phyloP scores from a whole-genome alignment of 2,888 invertebrate species.

The Malachius bipustulatus region DNA sequence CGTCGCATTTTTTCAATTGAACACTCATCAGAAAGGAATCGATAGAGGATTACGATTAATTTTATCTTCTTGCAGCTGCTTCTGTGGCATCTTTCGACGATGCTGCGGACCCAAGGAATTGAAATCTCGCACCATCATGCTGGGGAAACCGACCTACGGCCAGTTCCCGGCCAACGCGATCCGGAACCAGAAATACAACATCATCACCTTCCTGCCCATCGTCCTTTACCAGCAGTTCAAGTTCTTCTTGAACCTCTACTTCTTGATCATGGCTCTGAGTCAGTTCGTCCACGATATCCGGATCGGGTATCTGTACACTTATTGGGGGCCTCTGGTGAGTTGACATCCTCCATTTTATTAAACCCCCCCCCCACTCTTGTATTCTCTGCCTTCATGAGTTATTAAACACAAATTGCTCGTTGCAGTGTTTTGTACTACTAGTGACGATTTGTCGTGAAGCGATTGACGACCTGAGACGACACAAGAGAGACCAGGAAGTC shows the following conservation, averaged over 20 bases:
- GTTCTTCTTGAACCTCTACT: slow-evolving; percentile 96
- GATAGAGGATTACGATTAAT: too few species aligned
- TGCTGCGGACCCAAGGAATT: slow-evolving; percentile 64
- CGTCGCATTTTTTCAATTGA: slow-evolving; percentile 5
- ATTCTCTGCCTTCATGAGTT: not conserved
- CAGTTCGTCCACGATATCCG: slow-evolving; percentile 96
- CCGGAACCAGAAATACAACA: slow-evolving; percentile 95
- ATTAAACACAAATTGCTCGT: slow-evolving; percentile 9
- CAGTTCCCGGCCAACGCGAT: slow-evolving; percentile 93
- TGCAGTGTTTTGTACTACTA: slow-evolving; percentile 77
- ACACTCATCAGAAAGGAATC: slow-evolving; percentile 4
- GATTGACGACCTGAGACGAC: slow-evolving; percentile 88
- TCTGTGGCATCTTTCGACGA: slow-evolving; percentile 59
- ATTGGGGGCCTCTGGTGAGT: slow-evolving; percentile 90
- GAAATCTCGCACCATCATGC: slow-evolving; percentile 61
- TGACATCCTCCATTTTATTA: not conserved
- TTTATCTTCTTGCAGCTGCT: slow-evolving; percentile 54
- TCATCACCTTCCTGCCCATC: slow-evolving; percentile 77
- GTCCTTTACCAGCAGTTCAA: slow-evolving; percentile 98
- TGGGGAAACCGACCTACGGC: slow-evolving; percentile 65
- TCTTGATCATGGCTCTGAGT: slow-evolving; percentile 93
- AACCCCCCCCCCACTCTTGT: too few species aligned
- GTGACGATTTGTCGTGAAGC: slow-evolving; percentile 96
- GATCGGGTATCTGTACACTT: slow-evolving; percentile 96
- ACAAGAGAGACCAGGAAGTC: slow-evolving; percentile 89